Conservation (phyloP, 2,113 vertebrate genomes). For the Myxocyprinus asiaticus region DNA sequence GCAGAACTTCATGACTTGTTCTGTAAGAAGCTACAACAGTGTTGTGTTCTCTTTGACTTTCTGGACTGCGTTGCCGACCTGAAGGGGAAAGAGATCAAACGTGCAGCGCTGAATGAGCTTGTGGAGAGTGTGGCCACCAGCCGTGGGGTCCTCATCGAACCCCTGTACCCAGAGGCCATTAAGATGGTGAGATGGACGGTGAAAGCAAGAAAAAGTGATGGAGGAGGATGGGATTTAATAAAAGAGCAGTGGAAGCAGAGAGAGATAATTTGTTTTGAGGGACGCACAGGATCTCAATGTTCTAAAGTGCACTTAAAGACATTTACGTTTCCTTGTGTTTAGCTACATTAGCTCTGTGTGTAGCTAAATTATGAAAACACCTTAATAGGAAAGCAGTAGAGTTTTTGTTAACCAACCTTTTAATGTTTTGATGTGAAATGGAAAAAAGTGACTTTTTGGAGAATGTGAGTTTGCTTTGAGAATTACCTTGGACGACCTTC, state of each 20-base stretch:
- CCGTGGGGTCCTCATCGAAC: conserved; percentile 89
- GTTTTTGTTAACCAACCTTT: too few species aligned
- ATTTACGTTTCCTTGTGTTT: conserved; percentile 28
- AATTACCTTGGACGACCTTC: too few species aligned
- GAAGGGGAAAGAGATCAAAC: conserved; percentile 94
- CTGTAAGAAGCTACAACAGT: conserved; percentile 93
- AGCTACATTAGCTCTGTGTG: conserved; percentile 14
- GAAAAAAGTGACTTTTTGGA: too few species aligned
- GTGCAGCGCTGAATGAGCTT: conserved; percentile 88
- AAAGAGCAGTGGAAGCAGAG: conserved; percentile 1
- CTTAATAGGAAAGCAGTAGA: conserved; percentile 11
- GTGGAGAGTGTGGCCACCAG: conserved; percentile 89
- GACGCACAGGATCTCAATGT: conserved; percentile 12
- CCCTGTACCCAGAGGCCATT: conserved; percentile 88
- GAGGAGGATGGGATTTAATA: not conserved
- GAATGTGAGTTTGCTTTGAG: too few species aligned
- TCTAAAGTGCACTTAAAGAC: conserved; percentile 32
- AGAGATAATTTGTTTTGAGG: conserved; percentile 14
- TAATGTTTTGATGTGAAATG: too few species aligned
- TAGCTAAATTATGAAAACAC: conserved; percentile 9
- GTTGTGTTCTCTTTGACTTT: conserved; percentile 91
- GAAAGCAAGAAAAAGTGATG: conserved; percentile 40
- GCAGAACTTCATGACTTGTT: conserved; percentile 89
- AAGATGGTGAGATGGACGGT: conserved; percentile 83
- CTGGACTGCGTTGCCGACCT: conserved; percentile 92